These are phyloP conservation scores for Clinocottus analis DNA, from an alignment of 2,113 vertebrate genomes.

Conservation along the genomic window DNA sequence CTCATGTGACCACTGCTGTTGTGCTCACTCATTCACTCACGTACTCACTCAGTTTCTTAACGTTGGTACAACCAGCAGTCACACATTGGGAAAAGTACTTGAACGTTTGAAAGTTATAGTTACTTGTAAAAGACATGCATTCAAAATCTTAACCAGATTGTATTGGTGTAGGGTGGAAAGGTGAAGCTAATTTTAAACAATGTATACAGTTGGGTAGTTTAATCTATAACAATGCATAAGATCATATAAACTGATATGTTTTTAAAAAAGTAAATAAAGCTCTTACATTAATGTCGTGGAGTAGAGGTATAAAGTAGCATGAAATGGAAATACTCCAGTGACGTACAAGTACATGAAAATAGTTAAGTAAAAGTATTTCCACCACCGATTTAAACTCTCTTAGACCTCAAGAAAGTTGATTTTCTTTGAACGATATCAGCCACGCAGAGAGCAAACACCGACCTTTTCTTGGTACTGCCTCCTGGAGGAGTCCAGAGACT, in stretches of 20 bases:
- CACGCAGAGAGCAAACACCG: slow-evolving; percentile 54
- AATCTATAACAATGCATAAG: background rate
- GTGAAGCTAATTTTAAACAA: background rate
- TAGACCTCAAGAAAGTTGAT: background rate
- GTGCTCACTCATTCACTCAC: background rate
- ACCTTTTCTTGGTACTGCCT: slow-evolving; percentile 99
- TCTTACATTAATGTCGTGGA: background rate
- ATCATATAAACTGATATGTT: background rate
- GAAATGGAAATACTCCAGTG: background rate
- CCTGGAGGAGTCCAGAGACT: slow-evolving; percentile 97
- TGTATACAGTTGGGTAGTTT: background rate
- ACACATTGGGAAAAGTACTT: background rate
- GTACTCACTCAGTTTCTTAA: background rate
- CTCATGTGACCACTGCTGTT: background rate
- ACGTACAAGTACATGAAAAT: slow-evolving; percentile 1
- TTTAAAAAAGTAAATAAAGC: background rate
- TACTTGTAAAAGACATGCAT: background rate
- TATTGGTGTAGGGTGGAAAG: background rate
- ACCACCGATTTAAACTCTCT: background rate
- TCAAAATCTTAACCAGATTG: background rate
- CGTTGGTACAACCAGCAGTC: background rate
- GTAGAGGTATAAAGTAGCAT: background rate
- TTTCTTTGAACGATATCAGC: slow-evolving; percentile 4
- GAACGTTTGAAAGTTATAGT: background rate
- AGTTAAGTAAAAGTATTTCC: background rate